Base-by-base conservation (phyloP, 37 sponge, comb jelly and placozoan genomes). In the Halichondria panicea region DNA sequence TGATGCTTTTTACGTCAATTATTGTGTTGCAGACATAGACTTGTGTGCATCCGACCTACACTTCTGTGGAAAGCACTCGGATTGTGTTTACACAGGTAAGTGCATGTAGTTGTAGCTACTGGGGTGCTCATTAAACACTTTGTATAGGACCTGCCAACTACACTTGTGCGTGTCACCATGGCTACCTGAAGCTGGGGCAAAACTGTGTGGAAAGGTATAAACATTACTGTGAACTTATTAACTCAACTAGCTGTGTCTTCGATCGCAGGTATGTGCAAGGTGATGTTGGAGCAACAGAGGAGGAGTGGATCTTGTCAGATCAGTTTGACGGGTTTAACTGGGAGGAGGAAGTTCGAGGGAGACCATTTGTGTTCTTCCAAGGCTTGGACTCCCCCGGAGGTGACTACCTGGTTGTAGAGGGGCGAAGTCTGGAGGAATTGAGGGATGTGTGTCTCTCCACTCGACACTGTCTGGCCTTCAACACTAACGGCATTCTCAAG, bases 401-500 rank as follows among this genome's bases (percentile, higher is more conserved):
- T 3, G 82, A 91, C 59, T 73, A 80, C 66, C 58, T 83, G n/a
- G 39, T 74, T 8, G 75, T 65, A 41, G 43, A 54, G 21, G 54
- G 70, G 39, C 71, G n/a, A n/a, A 43, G 59, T 28, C 34, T 71
- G n/a, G 68, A 55, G 38, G 53, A 19, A 33, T 33, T 85, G 62
- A 72, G 46, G 61, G 66, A 81, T 43, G 60, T 57, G 5, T 91
- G 91, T 60, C 2, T 52, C 21, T 21, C 48, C 1, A 41, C 76
- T 4, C 43, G 69, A 31, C 24, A 50, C 37, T 91, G 91, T 37
- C 35, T 91, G 0, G 89, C 70, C 8, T 89, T 82, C 75, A 89
- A 83, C 55, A 79, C 84, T 0, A 83, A 89, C 61, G 89, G 89
- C 3, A 31, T 74, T 0, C 75, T 89, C 44, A 89, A 89, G 75